phyloP scores from a whole-genome alignment of 2,113 vertebrate species.

The Lamprotornis superbus region DNA sequence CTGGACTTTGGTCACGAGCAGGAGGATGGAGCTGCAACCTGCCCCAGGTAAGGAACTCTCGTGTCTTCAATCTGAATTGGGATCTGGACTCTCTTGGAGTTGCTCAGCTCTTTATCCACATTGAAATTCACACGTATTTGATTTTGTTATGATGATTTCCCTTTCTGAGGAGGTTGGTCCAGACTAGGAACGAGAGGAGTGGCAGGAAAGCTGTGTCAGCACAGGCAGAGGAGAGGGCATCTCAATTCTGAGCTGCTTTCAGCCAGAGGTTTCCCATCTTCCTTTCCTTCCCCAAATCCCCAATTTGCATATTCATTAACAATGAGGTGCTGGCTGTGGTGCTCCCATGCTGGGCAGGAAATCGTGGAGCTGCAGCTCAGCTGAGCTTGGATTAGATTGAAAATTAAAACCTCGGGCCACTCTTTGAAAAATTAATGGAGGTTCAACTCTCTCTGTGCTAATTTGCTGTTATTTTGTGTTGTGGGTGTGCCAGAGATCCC shows the following conservation, averaged over 20 bases:
- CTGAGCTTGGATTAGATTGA: neutral
- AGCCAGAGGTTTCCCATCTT: neutral
- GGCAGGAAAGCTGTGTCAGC: neutral
- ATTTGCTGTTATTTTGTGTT: neutral
- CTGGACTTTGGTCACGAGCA: accelerated
- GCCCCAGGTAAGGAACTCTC: neutral
- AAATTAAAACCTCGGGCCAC: slow-evolving; percentile 33
- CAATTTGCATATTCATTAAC: slow-evolving; percentile 28
- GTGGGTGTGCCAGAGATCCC: neutral
- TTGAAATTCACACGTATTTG: neutral
- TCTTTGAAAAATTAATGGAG: neutral
- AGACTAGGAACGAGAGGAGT: neutral
- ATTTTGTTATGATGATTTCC: neutral
- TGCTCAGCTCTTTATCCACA: neutral
- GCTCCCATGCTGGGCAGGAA: slow-evolving; percentile 14
- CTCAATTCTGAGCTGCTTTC: neutral
- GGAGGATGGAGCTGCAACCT: neutral
- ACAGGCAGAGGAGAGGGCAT: neutral
- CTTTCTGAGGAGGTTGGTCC: neutral
- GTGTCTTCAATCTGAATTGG: neutral
- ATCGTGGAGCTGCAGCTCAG: neutral
- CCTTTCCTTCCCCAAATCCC: neutral
- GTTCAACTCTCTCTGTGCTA: neutral
- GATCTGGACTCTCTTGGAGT: neutral
- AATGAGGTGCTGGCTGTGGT: neutral